Evolutionary conservation across 1,140 invertebrate species (phyloP).

Genomic region (Pseudomyrmex gracilis): DNA sequence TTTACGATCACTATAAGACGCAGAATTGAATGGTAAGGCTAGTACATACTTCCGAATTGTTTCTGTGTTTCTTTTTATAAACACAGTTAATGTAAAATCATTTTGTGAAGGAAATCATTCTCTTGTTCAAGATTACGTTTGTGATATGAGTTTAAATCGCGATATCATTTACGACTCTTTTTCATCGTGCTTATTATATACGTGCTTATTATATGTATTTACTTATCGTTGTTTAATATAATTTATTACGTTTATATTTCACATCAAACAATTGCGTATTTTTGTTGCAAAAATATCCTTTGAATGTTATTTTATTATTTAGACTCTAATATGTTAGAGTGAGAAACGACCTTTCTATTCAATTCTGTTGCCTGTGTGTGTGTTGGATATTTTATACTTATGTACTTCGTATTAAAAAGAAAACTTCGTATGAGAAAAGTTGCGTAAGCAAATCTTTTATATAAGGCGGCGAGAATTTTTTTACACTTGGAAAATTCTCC

Average conservation of each 20-base stretch:
- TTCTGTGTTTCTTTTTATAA: too few relatives aligned
- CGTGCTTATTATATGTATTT: background rate
- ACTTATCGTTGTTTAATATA: conserved; percentile 1
- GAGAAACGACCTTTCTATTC: conserved; percentile 35
- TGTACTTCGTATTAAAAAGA: conserved; percentile 35
- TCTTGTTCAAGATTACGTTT: conserved; percentile 33
- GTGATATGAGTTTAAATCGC: conserved; percentile 23
- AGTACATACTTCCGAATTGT: conserved; percentile 6
- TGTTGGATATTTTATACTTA: conserved; percentile 32
- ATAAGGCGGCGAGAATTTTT: conserved; percentile 48
- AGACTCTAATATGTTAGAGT: too few relatives aligned
- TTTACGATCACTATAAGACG: conserved; percentile 44
- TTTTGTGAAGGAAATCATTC: background rate
- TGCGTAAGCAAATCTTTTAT: conserved; percentile 44
- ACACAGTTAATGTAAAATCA: conserved; percentile 2
- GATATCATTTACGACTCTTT: background rate
- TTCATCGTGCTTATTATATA: too few relatives aligned
- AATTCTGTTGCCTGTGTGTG: conserved; percentile 34
- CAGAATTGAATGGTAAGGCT: conserved; percentile 58
- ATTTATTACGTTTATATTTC: conserved; percentile 17
- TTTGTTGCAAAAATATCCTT: conserved; percentile 37
- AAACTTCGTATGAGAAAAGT: conserved; percentile 52
- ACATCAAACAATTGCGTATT: background rate
- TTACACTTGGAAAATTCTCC: conserved; percentile 40
- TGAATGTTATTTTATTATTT: background rate